A percentile compares a stretch with the other conserved stretches of the same genome.
These are phyloP conservation scores for Girardia tigrina DNA, from an alignment of 2,888 invertebrate species.

Conservation along the genomic window DNA sequence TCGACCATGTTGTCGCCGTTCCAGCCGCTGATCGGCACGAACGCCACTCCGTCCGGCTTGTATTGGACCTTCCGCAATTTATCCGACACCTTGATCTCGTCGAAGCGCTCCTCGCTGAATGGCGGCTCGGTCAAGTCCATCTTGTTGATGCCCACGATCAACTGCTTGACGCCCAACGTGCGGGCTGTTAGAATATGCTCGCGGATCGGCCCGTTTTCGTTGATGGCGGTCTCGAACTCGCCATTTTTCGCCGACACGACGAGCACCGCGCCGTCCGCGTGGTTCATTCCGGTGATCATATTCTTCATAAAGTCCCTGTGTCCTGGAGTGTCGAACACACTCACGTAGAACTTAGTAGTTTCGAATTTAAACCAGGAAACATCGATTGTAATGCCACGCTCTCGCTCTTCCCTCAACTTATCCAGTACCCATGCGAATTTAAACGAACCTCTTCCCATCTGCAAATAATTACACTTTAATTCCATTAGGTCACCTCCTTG, in stretches of 20 bases:
- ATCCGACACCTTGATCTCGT: conserved; percentile 4
- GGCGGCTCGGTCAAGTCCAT: background rate
- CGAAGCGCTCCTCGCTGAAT: background rate
- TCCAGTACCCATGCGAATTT: conserved; percentile 99
- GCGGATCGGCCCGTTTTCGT: conserved; percentile 96
- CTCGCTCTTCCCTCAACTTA: conserved; percentile 95
- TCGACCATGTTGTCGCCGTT: too few relatives aligned
- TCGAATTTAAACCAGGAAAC: conserved; percentile 98
- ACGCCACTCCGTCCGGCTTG: background rate
- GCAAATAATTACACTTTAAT: too few relatives aligned
- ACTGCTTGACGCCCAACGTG: conserved; percentile 66
- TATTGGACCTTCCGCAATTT: background rate
- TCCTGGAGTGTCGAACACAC: conserved; percentile 98
- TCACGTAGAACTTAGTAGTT: conserved; percentile 82
- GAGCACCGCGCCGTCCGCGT: conserved; percentile 93
- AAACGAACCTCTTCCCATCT: conserved; percentile 99
- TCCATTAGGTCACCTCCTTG: too few relatives aligned
- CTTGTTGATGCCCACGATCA: conserved; percentile 15
- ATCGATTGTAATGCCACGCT: conserved; percentile 99
- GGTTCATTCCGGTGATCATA: conserved; percentile 89
- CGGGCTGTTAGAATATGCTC: conserved; percentile 95
- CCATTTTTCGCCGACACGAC: conserved; percentile 97
- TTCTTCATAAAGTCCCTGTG: conserved; percentile 99
- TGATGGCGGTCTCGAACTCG: conserved; percentile 98
- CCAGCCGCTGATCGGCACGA: background rate